Evolutionary conservation across 2,113 vertebrate species (phyloP).

Genomic region (Callipepla californica): DNA sequence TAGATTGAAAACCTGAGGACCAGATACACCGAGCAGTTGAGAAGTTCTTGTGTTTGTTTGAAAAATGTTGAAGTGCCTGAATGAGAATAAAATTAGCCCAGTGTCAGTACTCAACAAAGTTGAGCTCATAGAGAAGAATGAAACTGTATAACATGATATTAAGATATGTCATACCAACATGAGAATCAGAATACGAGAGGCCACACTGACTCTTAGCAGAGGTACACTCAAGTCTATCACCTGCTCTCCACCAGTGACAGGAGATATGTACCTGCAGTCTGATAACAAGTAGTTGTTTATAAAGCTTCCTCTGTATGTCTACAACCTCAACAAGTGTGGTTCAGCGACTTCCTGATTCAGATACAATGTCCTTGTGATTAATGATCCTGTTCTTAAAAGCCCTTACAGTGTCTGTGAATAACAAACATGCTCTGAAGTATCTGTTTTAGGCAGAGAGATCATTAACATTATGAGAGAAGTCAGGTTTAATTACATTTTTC

Average conservation of each 20-base stretch:
- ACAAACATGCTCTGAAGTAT: neutral
- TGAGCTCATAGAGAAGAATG: neutral
- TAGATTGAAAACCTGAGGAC: constrained; percentile 22
- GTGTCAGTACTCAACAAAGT: neutral
- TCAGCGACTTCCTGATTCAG: neutral
- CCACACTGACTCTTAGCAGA: neutral
- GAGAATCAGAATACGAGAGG: neutral
- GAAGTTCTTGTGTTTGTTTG: neutral
- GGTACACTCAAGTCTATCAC: neutral
- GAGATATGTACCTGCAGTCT: neutral
- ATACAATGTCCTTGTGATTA: neutral
- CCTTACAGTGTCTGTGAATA: neutral
- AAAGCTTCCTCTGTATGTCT: neutral
- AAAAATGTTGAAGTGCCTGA: neutral
- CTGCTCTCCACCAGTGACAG: neutral
- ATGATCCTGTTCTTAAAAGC: neutral
- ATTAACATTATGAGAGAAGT: neutral
- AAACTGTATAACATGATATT: neutral
- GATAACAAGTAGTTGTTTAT: neutral
- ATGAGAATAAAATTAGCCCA: neutral
- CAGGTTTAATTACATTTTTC: neutral
- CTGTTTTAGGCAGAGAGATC: neutral
- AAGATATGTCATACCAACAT: neutral
- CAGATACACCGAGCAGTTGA: constrained; percentile 6
- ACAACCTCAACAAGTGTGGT: neutral